These are phyloP conservation scores for Clitarchus hookeri DNA, from an alignment of 2,888 invertebrate species.

Conservation along the genomic window DNA sequence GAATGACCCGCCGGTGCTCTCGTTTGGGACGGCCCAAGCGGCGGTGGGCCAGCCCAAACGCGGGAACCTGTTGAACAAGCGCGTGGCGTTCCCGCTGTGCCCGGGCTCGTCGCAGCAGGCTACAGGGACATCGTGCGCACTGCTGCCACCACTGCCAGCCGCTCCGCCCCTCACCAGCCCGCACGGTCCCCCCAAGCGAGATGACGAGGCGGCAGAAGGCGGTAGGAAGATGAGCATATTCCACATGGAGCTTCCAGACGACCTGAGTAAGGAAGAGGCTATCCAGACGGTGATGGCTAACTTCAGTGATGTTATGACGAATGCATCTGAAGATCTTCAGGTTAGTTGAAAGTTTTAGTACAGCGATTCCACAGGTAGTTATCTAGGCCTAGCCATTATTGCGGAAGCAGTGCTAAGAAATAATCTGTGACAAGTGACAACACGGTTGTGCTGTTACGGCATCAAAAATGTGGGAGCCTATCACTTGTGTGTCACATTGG, in stretches of 20 bases:
- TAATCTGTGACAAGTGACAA: too few species aligned
- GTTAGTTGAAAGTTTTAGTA: constrained; percentile 7
- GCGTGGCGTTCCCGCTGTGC: constrained; percentile 57
- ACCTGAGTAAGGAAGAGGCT: constrained; percentile 23
- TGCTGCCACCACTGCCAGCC: constrained; percentile 38
- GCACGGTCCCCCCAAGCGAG: constrained; percentile 17
- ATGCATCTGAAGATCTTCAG: constrained; percentile 24
- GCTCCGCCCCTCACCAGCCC: constrained; percentile 35
- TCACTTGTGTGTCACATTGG: too few species aligned
- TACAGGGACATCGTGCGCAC: constrained; percentile 20
- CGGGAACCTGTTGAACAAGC: constrained; percentile 59
- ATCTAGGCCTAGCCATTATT: too few species aligned
- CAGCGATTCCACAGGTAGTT: too few species aligned
- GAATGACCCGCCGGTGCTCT: constrained; percentile 63
- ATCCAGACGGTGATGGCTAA: constrained; percentile 26
- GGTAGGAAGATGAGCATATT: neutral
- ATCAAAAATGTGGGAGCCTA: too few species aligned
- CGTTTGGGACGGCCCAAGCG: constrained; percentile 51
- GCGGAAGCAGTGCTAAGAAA: too few species aligned
- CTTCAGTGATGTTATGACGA: constrained; percentile 18
- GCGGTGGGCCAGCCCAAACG: constrained; percentile 55
- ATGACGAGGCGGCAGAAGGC: neutral
- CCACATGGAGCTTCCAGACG: neutral
- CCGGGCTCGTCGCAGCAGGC: constrained; percentile 42
- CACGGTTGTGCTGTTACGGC: too few species aligned